Conservation (phyloP, 2,797 vertebrate species). For the Netta rufina region DNA sequence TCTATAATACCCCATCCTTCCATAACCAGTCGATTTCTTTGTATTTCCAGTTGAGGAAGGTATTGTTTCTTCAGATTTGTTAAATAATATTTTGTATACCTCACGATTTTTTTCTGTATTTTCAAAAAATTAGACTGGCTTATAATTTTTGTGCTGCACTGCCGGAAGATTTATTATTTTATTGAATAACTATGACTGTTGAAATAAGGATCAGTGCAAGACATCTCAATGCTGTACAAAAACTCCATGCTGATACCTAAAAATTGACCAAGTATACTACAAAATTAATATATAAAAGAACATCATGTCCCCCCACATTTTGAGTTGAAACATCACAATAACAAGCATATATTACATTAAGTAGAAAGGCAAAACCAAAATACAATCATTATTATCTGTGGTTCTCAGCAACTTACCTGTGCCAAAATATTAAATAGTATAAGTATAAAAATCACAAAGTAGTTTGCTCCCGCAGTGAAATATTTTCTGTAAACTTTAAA, state of each 20-base stretch:
- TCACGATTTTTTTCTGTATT: background rate
- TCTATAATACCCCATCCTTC: background rate
- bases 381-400: background rate
- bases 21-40: background rate
- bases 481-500: slow-evolving; percentile 87
- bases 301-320: background rate
- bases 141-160: background rate
- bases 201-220: background rate
- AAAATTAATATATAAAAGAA: background rate
- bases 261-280: background rate
- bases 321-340: background rate
- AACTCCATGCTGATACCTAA: background rate
- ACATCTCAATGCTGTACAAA: background rate
- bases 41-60: background rate
- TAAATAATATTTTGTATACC: background rate
- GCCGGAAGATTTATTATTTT: background rate
- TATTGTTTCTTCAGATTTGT: background rate
- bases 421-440: slow-evolving; percentile 83
- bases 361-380: background rate
- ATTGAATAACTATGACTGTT: background rate
- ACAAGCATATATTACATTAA: background rate
- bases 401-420: slow-evolving; percentile 78
- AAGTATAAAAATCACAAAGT: slow-evolving; percentile 77
- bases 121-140: background rate
- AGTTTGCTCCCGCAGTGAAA: slow-evolving; percentile 83